A percentile compares a stretch with the other conserved stretches of the same genome.
Conservation (phyloP, 2,797 vertebrate species). For the Thunnus albacares region DNA sequence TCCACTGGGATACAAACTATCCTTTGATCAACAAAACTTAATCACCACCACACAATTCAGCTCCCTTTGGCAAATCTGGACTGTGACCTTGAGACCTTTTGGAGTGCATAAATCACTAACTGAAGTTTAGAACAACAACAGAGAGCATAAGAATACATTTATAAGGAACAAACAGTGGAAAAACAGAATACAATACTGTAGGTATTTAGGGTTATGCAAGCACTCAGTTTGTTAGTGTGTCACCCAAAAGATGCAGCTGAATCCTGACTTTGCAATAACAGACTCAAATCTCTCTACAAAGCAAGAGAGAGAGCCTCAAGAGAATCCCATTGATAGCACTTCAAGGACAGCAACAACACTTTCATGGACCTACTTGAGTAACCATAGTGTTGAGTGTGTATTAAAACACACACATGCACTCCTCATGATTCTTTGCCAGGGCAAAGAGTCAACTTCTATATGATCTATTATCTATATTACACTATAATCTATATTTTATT, state of each 20-base stretch:
- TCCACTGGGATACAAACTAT: conserved; percentile 14
- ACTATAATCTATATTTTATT: too few relatives aligned
- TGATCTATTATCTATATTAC: too few relatives aligned
- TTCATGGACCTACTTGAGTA: background rate
- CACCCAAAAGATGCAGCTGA: background rate
- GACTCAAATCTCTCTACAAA: background rate
- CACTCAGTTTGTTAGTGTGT: background rate
- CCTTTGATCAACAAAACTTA: conserved; percentile 14
- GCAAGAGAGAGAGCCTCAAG: background rate
- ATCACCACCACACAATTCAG: background rate
- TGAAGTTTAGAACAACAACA: background rate
- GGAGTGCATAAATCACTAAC: background rate
- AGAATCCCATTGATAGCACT: conserved; percentile 11
- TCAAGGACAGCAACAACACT: background rate
- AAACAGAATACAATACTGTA: background rate
- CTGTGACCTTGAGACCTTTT: background rate
- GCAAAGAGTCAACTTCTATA: too few relatives aligned
- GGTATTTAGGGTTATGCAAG: background rate
- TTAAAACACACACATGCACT: background rate
- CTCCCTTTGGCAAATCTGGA: background rate
- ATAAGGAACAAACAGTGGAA: background rate
- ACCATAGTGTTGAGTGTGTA: background rate
- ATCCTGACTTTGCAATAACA: background rate
- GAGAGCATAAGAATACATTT: background rate
- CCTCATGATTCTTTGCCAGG: too few relatives aligned